Conservation (phyloP, 2,113 vertebrate genomes). For the Xerus inauris region DNA sequence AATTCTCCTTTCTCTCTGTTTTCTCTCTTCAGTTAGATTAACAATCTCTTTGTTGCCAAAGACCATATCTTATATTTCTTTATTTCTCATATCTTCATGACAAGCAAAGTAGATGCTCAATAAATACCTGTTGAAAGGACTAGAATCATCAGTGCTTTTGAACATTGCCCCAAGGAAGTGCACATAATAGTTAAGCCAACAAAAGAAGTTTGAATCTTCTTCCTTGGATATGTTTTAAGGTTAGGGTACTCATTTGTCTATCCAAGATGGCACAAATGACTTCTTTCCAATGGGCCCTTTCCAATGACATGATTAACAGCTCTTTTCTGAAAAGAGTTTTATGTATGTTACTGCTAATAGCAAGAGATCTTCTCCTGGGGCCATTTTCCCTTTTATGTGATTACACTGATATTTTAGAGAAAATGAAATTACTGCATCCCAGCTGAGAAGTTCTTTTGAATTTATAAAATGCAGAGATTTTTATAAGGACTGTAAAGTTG, state of each 20-base stretch:
- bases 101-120: slow-evolving; percentile 42
- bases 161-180: neutral
- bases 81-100: neutral
- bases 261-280: slow-evolving; percentile 63
- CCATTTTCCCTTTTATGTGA: slow-evolving; percentile 76
- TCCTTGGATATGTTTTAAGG: slow-evolving; percentile 64
- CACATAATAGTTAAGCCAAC: slow-evolving; percentile 43
- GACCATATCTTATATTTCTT: neutral
- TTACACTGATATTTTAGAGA: slow-evolving; percentile 78
- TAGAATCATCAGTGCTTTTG: neutral
- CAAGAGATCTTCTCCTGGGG: slow-evolving; percentile 73
- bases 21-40: neutral
- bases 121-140: slow-evolving; percentile 42
- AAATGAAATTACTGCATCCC: slow-evolving; percentile 74
- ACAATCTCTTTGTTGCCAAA: neutral
- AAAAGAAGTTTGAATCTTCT: slow-evolving; percentile 56
- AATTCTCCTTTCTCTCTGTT: neutral
- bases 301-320: slow-evolving; percentile 73
- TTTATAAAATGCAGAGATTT: slow-evolving; percentile 70
- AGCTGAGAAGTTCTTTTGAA: slow-evolving; percentile 72
- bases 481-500: slow-evolving; percentile 49
- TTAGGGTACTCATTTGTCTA: slow-evolving; percentile 71
- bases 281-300: slow-evolving; percentile 57
- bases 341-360: slow-evolving; percentile 74
- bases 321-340: slow-evolving; percentile 68